phyloP scores from a whole-genome alignment of 2,113 vertebrate species.

The Sialia sialis region DNA sequence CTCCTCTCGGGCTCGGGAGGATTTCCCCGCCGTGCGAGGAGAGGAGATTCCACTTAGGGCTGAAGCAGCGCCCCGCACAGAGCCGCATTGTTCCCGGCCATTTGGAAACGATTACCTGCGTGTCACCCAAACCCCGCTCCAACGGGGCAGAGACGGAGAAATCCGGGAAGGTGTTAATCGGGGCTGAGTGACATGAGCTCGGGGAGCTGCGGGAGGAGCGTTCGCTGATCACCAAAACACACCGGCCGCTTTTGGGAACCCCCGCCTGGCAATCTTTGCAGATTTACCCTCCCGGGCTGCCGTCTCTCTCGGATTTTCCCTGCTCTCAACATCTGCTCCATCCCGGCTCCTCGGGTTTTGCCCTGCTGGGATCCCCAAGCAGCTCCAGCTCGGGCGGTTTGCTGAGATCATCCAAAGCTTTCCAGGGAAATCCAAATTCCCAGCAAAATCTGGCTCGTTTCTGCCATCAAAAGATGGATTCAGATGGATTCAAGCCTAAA shows the following conservation, averaged over 20 bases:
- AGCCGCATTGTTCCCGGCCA: conserved; percentile 41
- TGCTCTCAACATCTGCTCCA: conserved; percentile 16
- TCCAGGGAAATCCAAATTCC: background rate
- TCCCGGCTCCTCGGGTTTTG: conserved; percentile 22
- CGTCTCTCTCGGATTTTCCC: background rate
- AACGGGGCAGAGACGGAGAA: too few relatives aligned
- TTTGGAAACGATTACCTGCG: conserved; percentile 69
- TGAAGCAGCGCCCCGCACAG: conserved; percentile 33
- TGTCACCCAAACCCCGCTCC: too few relatives aligned
- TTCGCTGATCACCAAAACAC: conserved; percentile 71
- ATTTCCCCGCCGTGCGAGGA: too few relatives aligned
- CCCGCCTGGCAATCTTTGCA: conserved; percentile 52
- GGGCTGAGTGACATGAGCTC: conserved; percentile 45
- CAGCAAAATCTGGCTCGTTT: background rate
- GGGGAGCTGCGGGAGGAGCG: background rate
- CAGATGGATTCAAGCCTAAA: background rate
- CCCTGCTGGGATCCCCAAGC: background rate
- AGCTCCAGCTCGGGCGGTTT: background rate
- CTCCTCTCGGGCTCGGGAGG: too few relatives aligned
- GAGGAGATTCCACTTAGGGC: background rate
- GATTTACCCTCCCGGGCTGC: conserved; percentile 52
- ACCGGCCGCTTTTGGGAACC: conserved; percentile 41
- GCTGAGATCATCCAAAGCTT: background rate
- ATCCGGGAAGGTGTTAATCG: conserved; percentile 65
- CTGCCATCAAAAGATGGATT: background rate